Base-by-base conservation (phyloP, 2,113 vertebrate genomes). In the Albula glossodonta region DNA sequence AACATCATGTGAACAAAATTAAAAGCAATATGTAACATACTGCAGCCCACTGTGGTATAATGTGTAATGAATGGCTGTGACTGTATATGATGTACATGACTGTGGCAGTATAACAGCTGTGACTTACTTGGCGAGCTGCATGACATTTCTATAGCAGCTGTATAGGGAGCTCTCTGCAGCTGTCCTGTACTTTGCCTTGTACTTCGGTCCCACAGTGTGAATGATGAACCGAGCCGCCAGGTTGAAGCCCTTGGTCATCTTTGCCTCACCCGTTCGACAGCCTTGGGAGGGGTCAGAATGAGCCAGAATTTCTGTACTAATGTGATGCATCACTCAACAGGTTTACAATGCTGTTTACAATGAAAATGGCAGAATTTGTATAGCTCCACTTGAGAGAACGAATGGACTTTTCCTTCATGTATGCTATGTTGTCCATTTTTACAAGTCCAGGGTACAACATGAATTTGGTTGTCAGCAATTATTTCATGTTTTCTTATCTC, bases 161-260 rank as follows among this genome's bases (percentile, higher is more conserved):
- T 97, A 97, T 0, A 99, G 93, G 1, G 98, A 99, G 57, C 97
- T 99, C 94, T 99, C 98, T 0, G 98, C 98, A 0, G 98, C 98
- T 0, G 98, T 99, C 88, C 98, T 94, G 87, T 99, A 99, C 87
- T 97, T 97, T 91, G 93, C 94, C 90, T 99, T 99, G 92, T 97
- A 99, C 87, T 99, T 99, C 5, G 98, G 98, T 48, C 98, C 98
- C 89, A 99, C 98, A 0, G 98, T 99, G 93, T 99, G 98, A 87
- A 99, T 95, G 93, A 99, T 99, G 94, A 97, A 99, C 57, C 98
- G 95, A 0, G 98, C 97, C 0, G 98, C 98, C 89, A 99, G 92
- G 83, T 96, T 97, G 90, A 98, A 99, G 0, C 98, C 98, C 92
- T 99, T 98, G 0, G 98, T 99, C 90, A 99, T 93, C 88, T 99